Evolutionary conservation across 1,140 invertebrate species (phyloP).

Genomic region (Propsilocerus akamusi): DNA sequence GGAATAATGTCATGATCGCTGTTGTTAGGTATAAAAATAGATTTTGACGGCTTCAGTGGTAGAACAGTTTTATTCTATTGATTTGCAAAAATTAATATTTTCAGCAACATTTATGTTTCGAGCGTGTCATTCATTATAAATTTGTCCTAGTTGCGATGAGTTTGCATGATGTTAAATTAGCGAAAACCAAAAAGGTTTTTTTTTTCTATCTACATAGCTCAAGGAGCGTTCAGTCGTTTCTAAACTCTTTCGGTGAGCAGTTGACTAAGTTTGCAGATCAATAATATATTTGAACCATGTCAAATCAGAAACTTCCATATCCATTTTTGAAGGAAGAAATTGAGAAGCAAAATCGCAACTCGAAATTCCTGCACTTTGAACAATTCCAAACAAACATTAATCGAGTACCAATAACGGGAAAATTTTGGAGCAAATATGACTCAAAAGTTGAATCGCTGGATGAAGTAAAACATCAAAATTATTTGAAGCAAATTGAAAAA

Average conservation of each 20-base stretch:
- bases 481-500: conserved; percentile 1
- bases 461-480: neutral
- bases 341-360: neutral
- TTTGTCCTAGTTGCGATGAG: neutral
- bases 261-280: neutral
- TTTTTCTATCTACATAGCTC: neutral
- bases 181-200: neutral
- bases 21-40: too few species aligned
- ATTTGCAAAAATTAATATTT: too few species aligned
- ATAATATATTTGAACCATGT: neutral
- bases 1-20: too few species aligned
- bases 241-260: neutral
- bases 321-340: neutral
- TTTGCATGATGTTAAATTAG: conserved; percentile 3
- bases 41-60: too few species aligned
- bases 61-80: too few species aligned
- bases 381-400: neutral
- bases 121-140: too few species aligned
- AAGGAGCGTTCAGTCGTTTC: neutral
- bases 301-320: neutral
- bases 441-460: neutral
- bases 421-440: conserved; percentile 1
- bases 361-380: neutral
- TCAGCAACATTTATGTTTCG: too few species aligned
- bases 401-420: neutral